phyloP scores from a whole-genome alignment of 2,113 vertebrate genomes.

The Cnemophilus loriae region DNA sequence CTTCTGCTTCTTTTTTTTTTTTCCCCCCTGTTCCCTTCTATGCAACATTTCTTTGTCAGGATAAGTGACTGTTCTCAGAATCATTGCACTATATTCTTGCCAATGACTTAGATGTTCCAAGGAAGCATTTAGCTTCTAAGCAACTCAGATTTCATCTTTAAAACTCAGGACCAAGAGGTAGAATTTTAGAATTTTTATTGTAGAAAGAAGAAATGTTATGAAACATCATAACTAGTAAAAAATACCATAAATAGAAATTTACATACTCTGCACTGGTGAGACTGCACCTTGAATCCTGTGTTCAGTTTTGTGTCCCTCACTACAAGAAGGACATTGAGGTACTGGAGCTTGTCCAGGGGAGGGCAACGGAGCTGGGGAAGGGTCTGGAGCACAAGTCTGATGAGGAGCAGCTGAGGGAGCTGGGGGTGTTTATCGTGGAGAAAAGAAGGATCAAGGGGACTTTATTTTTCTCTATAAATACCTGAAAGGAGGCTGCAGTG shows the following conservation, averaged over 20 bases:
- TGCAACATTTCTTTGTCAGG: not conserved
- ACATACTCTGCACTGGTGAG: not conserved
- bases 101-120: not conserved
- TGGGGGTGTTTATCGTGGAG: accelerated
- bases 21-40: not conserved
- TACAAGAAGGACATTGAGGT: accelerated
- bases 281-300: accelerated
- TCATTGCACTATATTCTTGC: not conserved
- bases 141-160: not conserved
- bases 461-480: accelerated
- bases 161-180: not conserved
- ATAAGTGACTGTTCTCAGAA: not conserved
- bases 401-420: accelerated
- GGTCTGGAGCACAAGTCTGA: accelerated
- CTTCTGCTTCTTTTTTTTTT: not conserved
- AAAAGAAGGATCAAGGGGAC: not conserved
- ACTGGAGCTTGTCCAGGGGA: accelerated
- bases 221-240: not conserved
- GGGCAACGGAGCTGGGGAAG: accelerated
- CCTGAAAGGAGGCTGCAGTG: not conserved
- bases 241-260: not conserved
- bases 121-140: not conserved
- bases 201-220: not conserved
- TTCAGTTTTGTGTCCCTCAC: accelerated
- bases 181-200: not conserved